Evolutionary conservation across 2,113 vertebrate species (phyloP).

Genomic region (Tenebrosternarchus preto): DNA sequence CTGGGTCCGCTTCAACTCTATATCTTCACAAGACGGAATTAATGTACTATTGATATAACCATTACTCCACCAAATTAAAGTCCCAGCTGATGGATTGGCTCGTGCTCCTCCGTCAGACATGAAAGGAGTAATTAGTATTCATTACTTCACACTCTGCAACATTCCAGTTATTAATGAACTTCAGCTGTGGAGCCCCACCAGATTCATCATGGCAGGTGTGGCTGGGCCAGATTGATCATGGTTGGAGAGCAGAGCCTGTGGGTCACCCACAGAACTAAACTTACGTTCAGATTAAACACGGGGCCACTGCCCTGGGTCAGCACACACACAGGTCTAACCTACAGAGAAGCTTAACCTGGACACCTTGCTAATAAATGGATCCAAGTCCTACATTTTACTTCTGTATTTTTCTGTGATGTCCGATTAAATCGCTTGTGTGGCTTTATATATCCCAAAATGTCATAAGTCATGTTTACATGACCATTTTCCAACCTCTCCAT

Average conservation of each 20-base stretch:
- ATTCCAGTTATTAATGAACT: constrained; percentile 99
- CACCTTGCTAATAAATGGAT: too few relatives aligned
- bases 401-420: too few relatives aligned
- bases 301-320: constrained; percentile 67
- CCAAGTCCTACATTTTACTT: too few relatives aligned
- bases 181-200: constrained; percentile 85
- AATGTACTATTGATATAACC: constrained; percentile 99
- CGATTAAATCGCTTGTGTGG: too few relatives aligned
- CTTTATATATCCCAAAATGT: too few relatives aligned
- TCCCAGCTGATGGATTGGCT: constrained; percentile 97
- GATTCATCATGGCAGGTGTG: constrained; percentile 90
- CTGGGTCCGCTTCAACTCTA: constrained; percentile 92
- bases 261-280: constrained; percentile 76
- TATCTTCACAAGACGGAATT: constrained; percentile 98
- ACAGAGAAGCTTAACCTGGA: too few relatives aligned
- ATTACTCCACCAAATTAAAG: constrained; percentile 99
- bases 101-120: constrained; percentile 92
- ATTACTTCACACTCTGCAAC: constrained; percentile 99
- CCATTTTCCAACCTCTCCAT: too few relatives aligned
- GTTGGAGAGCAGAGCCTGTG: constrained; percentile 75
- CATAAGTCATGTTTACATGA: too few relatives aligned
- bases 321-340: neutral
- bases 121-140: constrained; percentile 99
- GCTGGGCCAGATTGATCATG: constrained; percentile 83
- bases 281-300: constrained; percentile 73